These are phyloP conservation scores for Tethea ocularis DNA, from an alignment of 2,888 invertebrate species.

Conservation along the genomic window DNA sequence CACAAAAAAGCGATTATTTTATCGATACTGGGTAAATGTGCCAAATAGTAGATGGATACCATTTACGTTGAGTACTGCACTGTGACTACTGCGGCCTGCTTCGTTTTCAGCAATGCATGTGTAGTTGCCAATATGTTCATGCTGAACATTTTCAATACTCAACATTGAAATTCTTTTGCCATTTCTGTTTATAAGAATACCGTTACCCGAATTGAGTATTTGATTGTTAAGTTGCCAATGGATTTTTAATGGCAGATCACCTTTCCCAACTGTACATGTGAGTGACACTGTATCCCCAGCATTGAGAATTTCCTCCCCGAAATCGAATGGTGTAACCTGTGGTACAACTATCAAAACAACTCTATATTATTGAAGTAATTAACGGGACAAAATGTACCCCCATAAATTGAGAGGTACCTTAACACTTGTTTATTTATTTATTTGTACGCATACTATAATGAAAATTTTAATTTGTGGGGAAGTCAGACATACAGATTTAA, in stretches of 20 bases:
- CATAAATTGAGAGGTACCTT: constrained; percentile 10
- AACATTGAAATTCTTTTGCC: constrained; percentile 87
- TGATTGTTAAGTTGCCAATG: constrained; percentile 87
- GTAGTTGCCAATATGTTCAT: constrained; percentile 85
- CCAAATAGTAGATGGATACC: constrained; percentile 72
- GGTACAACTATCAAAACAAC: constrained; percentile 85
- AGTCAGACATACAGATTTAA: too few species aligned
- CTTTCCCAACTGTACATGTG: constrained; percentile 88
- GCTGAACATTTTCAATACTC: constrained; percentile 85
- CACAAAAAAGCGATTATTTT: constrained; percentile 46
- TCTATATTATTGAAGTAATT: background rate
- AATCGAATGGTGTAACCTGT: constrained; percentile 91
- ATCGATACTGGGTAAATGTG: constrained; percentile 13
- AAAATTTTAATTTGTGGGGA: too few species aligned
- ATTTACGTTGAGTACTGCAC: constrained; percentile 87
- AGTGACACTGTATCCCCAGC: constrained; percentile 89
- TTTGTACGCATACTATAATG: too few species aligned
- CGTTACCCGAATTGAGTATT: constrained; percentile 78
- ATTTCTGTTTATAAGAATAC: constrained; percentile 83
- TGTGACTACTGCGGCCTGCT: constrained; percentile 86
- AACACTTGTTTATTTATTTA: background rate
- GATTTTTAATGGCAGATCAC: constrained; percentile 88
- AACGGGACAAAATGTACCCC: background rate
- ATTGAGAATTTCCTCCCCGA: constrained; percentile 88
- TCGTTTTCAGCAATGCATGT: constrained; percentile 86